A percentile compares a stretch with the other conserved stretches of the same genome.
phyloP scores from a whole-genome alignment of 2,888 invertebrate species.

The Drosophila koepferae region DNA sequence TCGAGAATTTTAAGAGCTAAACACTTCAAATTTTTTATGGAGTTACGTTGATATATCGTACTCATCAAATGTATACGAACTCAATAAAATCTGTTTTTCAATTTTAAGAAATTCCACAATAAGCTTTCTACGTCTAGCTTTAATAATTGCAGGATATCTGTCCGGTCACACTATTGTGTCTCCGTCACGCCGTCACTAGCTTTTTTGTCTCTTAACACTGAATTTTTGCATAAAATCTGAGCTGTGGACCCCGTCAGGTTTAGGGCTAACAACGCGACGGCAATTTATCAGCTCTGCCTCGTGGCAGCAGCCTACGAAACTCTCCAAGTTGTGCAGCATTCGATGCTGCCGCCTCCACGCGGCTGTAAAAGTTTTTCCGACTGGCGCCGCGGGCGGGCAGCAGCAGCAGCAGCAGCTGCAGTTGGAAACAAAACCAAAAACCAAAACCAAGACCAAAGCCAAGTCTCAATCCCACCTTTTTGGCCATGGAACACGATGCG shows the following conservation, averaged over 20 bases:
- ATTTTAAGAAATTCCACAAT: neutral
- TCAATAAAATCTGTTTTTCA: neutral
- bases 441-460: constrained; percentile 11
- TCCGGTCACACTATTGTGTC: neutral
- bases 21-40: neutral
- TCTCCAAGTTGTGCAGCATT: constrained; percentile 27
- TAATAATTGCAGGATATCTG: neutral
- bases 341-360: constrained; percentile 21
- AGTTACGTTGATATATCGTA: neutral
- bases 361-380: constrained; percentile 65
- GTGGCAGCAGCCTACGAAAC: constrained; percentile 57
- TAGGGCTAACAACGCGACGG: constrained; percentile 54
- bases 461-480: constrained; percentile 52
- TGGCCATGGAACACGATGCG: constrained; percentile 68
- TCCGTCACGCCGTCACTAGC: neutral
- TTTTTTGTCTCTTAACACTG: constrained; percentile 20
- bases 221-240: constrained; percentile 73
- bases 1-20: neutral
- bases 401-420: constrained; percentile 26
- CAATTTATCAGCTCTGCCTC: constrained; percentile 70
- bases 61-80: neutral
- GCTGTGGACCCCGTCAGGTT: constrained; percentile 46
- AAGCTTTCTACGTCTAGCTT: neutral
- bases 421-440: constrained; percentile 22
- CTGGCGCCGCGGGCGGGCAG: constrained; percentile 64